phyloP scores from a whole-genome alignment of 2,888 invertebrate species.

The Ophion ventricosus region DNA sequence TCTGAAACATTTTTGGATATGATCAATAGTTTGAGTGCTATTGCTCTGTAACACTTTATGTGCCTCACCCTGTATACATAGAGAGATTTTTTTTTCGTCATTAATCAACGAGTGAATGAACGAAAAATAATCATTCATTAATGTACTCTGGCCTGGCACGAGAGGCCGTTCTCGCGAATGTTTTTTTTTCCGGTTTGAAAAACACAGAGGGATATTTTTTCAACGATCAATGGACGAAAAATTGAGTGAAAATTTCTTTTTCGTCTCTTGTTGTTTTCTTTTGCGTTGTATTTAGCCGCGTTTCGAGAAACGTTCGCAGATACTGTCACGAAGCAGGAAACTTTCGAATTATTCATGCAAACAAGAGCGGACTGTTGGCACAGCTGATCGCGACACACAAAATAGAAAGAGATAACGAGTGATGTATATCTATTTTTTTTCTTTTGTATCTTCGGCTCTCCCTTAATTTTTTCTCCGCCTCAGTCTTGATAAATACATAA shows the following conservation, averaged over 20 bases:
- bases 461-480: too few relatives aligned
- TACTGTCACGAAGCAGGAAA: background rate
- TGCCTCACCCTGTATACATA: too few relatives aligned
- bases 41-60: too few relatives aligned
- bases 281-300: background rate
- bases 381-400: slow-evolving; percentile 10
- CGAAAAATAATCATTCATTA: background rate
- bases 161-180: background rate
- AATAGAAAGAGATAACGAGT: slow-evolving; percentile 3
- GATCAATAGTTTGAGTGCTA: too few relatives aligned
- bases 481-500: too few relatives aligned
- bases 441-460: too few relatives aligned
- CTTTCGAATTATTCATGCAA: background rate
- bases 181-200: background rate
- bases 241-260: background rate
- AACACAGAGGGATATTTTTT: background rate
- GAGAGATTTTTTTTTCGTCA: too few relatives aligned
- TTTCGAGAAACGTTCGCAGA: background rate
- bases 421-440: background rate
- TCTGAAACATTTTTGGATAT: too few relatives aligned
- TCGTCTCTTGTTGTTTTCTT: background rate
- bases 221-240: background rate
- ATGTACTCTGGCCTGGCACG: background rate
- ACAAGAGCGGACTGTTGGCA: slow-evolving; percentile 17
- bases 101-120: background rate